Percentiles rank a stretch among this genome's conserved stretches.
These are phyloP conservation scores for Helobdella robusta DNA, from an alignment of 2,888 invertebrate species.

Conservation along the genomic window DNA sequence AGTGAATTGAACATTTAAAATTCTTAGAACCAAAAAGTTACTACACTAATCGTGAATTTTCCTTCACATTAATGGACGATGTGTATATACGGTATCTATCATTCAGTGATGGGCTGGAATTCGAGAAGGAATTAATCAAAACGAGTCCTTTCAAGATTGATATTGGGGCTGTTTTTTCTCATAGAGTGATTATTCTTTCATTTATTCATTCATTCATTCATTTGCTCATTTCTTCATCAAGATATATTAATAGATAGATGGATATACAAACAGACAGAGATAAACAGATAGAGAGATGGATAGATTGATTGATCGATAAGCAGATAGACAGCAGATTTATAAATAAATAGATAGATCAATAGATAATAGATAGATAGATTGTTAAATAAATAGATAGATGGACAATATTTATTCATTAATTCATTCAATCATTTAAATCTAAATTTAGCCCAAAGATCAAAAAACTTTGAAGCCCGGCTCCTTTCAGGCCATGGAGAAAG, in stretches of 20 bases:
- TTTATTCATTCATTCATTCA: too few species aligned
- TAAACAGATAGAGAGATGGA: too few species aligned
- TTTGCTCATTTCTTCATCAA: too few species aligned
- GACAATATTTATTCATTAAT: neutral
- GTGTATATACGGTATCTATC: constrained; percentile 83
- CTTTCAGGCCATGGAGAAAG: constrained; percentile 64
- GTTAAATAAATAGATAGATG: constrained; percentile 17
- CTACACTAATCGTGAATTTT: constrained; percentile 68
- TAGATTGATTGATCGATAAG: too few species aligned
- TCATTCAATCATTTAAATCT: neutral
- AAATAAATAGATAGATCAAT: too few species aligned
- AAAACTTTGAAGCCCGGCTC: constrained; percentile 47
- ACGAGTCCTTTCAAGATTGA: constrained; percentile 85
- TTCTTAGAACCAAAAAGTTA: constrained; percentile 48
- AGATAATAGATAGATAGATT: too few species aligned
- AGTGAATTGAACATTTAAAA: too few species aligned
- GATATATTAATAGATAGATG: too few species aligned
- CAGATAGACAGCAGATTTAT: too few species aligned
- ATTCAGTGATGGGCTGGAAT: constrained; percentile 67
- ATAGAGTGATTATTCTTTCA: too few species aligned
- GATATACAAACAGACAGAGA: too few species aligned
- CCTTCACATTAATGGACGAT: constrained; percentile 84
- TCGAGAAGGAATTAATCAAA: constrained; percentile 69
- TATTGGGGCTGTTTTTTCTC: constrained; percentile 76
- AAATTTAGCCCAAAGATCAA: constrained; percentile 44